phyloP scores from a whole-genome alignment of 2,113 vertebrate genomes.

The Octodon degus region DNA sequence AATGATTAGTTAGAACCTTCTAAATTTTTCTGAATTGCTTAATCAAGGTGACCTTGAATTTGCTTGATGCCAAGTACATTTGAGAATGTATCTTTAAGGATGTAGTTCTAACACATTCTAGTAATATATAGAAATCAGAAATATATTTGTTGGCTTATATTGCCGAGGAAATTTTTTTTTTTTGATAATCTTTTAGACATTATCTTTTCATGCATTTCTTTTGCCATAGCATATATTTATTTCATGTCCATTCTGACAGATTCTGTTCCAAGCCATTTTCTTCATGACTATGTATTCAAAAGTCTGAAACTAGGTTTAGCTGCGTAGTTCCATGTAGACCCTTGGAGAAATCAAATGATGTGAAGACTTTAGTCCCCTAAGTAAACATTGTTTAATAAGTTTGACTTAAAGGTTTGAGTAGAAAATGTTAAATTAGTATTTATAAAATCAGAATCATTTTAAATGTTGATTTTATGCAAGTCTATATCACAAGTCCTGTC shows the following conservation, averaged over 20 bases:
- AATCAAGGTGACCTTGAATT: conserved; percentile 14
- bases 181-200: conserved; percentile 39
- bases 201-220: conserved; percentile 25
- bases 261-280: conserved; percentile 23
- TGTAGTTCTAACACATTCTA: neutral
- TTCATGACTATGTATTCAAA: conserved; percentile 30
- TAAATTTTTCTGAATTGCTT: conserved; percentile 23
- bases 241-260: conserved; percentile 9
- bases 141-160: conserved; percentile 1
- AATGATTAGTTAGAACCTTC: neutral
- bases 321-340: neutral
- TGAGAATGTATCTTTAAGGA: conserved; percentile 42
- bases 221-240: conserved; percentile 36
- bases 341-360: conserved; percentile 44
- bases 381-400: conserved; percentile 46
- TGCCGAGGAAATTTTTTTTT: neutral
- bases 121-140: conserved; percentile 29
- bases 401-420: conserved; percentile 52
- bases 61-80: neutral
- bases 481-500: neutral
- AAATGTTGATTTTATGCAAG: neutral
- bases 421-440: conserved; percentile 53
- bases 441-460: conserved; percentile 57
- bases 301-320: conserved; percentile 35
- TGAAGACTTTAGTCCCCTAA: conserved; percentile 35